Evolutionary conservation across 2,797 vertebrate species (phyloP).

Genomic region (Paguma larvata): DNA sequence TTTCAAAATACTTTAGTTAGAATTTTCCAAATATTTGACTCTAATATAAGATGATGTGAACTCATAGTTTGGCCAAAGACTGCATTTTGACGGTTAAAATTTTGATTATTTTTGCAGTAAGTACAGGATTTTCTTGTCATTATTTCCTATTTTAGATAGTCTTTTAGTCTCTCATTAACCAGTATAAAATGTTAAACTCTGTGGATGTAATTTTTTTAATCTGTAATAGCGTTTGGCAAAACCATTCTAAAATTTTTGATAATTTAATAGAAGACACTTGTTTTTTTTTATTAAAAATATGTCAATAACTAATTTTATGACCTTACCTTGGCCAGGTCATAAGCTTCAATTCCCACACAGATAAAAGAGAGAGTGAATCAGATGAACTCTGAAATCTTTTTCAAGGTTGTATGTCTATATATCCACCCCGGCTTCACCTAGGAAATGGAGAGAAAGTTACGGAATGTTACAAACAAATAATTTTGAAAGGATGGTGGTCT

Average conservation of each 20-base stretch:
- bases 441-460: not conserved
- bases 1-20: not conserved
- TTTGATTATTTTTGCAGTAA: not conserved
- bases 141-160: not conserved
- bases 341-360: not conserved
- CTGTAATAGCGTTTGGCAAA: not conserved
- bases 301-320: not conserved
- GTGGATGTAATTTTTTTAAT: not conserved
- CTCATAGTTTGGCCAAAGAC: not conserved
- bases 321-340: not conserved
- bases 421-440: not conserved
- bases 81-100: not conserved
- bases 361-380: not conserved
- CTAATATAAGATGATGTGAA: not conserved
- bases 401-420: not conserved
- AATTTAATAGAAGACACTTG: too few relatives aligned
- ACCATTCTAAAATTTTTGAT: not conserved
- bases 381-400: not conserved
- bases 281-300: too few relatives aligned
- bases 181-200: not conserved
- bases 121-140: not conserved
- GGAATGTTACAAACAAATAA: not conserved
- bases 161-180: not conserved
- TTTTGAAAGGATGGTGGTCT: not conserved
- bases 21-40: not conserved